Conservation (phyloP, 2,113 vertebrate species). For the Atractosteus spatula region DNA sequence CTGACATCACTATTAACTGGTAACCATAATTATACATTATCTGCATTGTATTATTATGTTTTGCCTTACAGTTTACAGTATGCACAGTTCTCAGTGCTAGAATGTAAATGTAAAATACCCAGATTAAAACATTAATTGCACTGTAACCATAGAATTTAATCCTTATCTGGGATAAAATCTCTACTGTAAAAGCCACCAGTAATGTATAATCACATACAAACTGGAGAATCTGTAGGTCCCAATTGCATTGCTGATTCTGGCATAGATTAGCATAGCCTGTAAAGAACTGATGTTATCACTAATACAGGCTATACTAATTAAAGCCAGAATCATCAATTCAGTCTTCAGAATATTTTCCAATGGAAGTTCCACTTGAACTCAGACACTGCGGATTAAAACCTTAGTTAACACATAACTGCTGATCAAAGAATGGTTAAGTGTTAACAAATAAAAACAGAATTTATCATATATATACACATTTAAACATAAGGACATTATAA, state of each 20-base stretch:
- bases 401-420: constrained; percentile 5
- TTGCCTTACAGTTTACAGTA: no score
- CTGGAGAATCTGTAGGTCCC: constrained; percentile 31
- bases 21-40: no score
- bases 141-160: no score
- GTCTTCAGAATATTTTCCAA: constrained; percentile 41
- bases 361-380: constrained; percentile 12
- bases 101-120: no score
- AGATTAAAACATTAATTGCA: no score
- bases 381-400: constrained; percentile 22
- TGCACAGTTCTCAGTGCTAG: no score
- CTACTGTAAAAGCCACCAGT: background rate
- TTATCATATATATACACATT: no score
- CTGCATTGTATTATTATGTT: no score
- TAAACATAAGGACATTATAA: no score
- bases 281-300: constrained; percentile 77
- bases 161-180: no score
- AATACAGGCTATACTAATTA: constrained; percentile 85
- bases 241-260: constrained; percentile 74
- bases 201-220: background rate
- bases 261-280: constrained; percentile 83
- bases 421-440: background rate
- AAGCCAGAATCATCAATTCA: constrained; percentile 78
- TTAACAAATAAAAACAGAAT: background rate
- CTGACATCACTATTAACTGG: no score